These are phyloP conservation scores for Glossosoma conforme DNA, from an alignment of 1,140 invertebrate genomes.

Conservation along the genomic window DNA sequence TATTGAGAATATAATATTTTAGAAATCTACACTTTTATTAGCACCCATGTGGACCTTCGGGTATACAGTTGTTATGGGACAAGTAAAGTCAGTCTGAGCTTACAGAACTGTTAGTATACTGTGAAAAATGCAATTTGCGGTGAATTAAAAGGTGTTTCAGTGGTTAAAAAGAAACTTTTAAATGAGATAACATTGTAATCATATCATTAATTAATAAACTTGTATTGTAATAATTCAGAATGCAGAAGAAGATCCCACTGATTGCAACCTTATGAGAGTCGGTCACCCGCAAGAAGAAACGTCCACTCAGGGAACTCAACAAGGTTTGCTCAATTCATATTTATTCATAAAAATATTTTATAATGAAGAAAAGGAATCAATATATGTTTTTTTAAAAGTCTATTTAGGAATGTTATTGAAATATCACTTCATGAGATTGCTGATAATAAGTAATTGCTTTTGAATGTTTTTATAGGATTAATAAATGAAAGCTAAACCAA, in stretches of 20 bases:
- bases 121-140: too few relatives aligned
- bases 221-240: conserved; percentile 4
- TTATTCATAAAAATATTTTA: not conserved
- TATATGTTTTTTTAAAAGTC: not conserved
- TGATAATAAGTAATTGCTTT: not conserved
- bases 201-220: conserved; percentile 1
- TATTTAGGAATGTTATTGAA: too few relatives aligned
- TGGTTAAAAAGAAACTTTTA: too few relatives aligned
- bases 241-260: conserved; percentile 16
- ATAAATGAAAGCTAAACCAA: too few relatives aligned
- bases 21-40: too few relatives aligned
- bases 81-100: too few relatives aligned
- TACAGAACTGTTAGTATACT: too few relatives aligned
- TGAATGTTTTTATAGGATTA: conserved; percentile 4
- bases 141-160: too few relatives aligned
- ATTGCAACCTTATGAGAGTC: conserved; percentile 12
- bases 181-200: not conserved
- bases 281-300: conserved; percentile 7
- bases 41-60: too few relatives aligned
- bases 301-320: conserved; percentile 4
- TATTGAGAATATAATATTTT: too few relatives aligned
- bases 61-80: too few relatives aligned
- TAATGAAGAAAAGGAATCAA: not conserved
- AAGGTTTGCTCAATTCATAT: too few relatives aligned
- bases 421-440: not conserved